Conservation (phyloP, 2,888 invertebrate genomes). For the Diarsia dahlii region DNA sequence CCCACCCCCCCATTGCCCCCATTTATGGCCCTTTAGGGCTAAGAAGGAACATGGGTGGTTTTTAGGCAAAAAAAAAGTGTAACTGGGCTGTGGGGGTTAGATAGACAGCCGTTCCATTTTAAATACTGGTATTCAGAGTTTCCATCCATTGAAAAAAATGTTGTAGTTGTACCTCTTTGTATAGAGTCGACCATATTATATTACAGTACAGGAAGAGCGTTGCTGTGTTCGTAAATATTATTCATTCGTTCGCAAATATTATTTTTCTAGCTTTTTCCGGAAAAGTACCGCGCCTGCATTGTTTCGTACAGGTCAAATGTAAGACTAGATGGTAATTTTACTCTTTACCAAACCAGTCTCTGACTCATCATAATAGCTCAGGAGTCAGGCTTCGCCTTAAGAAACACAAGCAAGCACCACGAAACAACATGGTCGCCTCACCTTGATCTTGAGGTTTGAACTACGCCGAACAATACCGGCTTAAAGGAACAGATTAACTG, state of each 20-base stretch:
- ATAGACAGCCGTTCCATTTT: neutral
- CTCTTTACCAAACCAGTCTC: neutral
- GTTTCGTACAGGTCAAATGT: neutral
- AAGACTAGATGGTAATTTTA: neutral
- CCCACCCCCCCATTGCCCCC: too few relatives aligned
- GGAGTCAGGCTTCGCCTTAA: slow-evolving; percentile 55
- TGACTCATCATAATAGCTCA: neutral
- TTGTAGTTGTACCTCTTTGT: neutral
- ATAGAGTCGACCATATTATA: neutral
- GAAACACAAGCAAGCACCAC: slow-evolving; percentile 21
- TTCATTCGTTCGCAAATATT: too few relatives aligned
- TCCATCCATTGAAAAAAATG: neutral
- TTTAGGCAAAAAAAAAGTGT: too few relatives aligned
- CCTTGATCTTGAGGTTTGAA: slow-evolving; percentile 68
- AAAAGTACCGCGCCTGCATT: neutral
- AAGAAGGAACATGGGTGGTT: too few relatives aligned
- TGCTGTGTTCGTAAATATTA: too few relatives aligned
- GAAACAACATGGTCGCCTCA: slow-evolving; percentile 30
- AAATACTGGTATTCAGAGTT: neutral
- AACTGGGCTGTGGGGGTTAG: neutral
- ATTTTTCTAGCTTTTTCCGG: neutral
- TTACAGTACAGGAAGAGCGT: too few relatives aligned
- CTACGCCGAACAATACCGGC: slow-evolving; percentile 41
- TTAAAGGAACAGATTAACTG: slow-evolving; percentile 25
- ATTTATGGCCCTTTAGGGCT: too few relatives aligned